Evolutionary conservation across 1,140 invertebrate species (phyloP).

Genomic region (Drosophila aff.): DNA sequence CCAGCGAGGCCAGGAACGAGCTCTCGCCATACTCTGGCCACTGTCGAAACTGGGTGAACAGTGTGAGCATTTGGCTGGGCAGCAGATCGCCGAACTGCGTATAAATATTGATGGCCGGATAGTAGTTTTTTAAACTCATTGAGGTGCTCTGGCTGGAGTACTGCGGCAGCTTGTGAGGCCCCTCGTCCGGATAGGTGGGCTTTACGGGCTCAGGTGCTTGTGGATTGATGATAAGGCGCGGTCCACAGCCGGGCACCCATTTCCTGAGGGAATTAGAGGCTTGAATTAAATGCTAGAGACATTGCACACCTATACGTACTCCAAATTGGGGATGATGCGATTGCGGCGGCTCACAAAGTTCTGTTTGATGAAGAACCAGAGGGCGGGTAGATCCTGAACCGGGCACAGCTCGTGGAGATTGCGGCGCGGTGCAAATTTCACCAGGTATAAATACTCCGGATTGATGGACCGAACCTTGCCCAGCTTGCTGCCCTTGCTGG

Average conservation of each 20-base stretch:
- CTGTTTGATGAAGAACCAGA: conserved; percentile 88
- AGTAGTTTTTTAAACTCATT: conserved; percentile 70
- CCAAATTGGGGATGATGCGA: conserved; percentile 87
- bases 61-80: conserved; percentile 86
- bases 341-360: conserved; percentile 87
- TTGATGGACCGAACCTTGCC: conserved; percentile 84
- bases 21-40: conserved; percentile 88
- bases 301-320: conserved; percentile 83
- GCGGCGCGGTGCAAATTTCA: conserved; percentile 86
- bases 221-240: conserved; percentile 86
- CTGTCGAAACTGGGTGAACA: conserved; percentile 86
- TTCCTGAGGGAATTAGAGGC: conserved; percentile 83
- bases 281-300: background rate
- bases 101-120: conserved; percentile 87
- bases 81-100: conserved; percentile 88
- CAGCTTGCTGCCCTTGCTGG: conserved; percentile 63
- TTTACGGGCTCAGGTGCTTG: conserved; percentile 9
- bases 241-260: conserved; percentile 88
- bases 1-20: conserved; percentile 86
- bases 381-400: conserved; percentile 85
- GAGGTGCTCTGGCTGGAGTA: conserved; percentile 65
- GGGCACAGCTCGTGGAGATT: conserved; percentile 85
- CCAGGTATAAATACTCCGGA: conserved; percentile 86
- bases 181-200: conserved; percentile 85
- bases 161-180: conserved; percentile 64